Base-by-base conservation (phyloP, 2,113 vertebrate genomes). In the Noctilio leporinus region DNA sequence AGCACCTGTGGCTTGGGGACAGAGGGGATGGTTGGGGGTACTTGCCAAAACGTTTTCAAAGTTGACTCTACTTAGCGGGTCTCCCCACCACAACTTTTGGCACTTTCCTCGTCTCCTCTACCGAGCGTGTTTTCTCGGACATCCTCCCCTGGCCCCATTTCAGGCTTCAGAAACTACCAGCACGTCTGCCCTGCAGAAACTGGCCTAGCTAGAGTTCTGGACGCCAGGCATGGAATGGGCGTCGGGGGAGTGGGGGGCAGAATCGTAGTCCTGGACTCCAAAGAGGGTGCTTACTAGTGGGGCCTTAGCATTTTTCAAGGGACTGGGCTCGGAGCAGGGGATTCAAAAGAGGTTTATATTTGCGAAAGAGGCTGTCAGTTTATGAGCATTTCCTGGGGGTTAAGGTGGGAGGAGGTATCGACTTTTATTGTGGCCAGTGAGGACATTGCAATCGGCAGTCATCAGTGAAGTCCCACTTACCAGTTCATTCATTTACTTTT, bases 251-350 rank as follows among this genome's bases (percentile, higher is more conserved):
- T 4, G 7, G 24, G 20, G 35, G 5, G 4, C 26, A 1, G 51
- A 53, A 35, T n/a, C n/a, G 28, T 49, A 45, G 91, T 10, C 43
- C 70, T 49, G 92, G 3, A 57, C 33, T 33, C 49, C 4, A 16
- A 40, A 87, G n/a, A 76, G 73, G 53, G 53, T 72, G 38, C 91
- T 40, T 51, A 83, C 76, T 69, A 67, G 14, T 57, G 84, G 96
- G 95, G 96, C 96, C 97, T 96, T 97, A 92, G 93, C 94, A 96
- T 91, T 96, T 96, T 69, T 81, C 81, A 62, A 70, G 69, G 89
- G 88, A 80, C 93, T 76, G 38, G 73, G 64, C 30, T 78, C 19
- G 33, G 75, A 15, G 76, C 73, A 11, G 67, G 89, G 89, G n/a
- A 14, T 64, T 80, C 22, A 26, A 53, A 78, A 64, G 40, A 76